Conservation (phyloP, 2,888 invertebrate genomes). For the Argynnis bischoffii region DNA sequence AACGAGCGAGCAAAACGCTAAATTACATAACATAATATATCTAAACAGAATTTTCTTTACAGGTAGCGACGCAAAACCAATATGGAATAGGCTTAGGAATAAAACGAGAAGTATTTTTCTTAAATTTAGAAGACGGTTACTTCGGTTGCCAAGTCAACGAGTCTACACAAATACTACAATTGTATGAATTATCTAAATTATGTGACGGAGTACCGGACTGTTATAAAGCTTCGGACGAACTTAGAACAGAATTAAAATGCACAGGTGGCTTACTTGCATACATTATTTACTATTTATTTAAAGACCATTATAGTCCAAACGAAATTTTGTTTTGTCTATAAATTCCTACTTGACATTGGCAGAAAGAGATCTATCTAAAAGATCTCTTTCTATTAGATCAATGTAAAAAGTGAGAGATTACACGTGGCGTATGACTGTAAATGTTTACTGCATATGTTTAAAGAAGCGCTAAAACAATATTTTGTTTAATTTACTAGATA, state of each 20-base stretch:
- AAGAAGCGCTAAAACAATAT: no score
- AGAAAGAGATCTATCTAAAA: no score
- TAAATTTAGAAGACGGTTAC: constrained; percentile 98
- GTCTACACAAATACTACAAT: constrained; percentile 96
- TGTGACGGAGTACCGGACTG: constrained; percentile 96
- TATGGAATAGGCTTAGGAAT: constrained; percentile 91
- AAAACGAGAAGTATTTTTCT: constrained; percentile 96
- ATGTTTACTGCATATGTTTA: no score
- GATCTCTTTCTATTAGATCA: no score
- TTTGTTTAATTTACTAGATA: no score
- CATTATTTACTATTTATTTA: neutral
- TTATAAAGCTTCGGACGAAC: constrained; percentile 95
- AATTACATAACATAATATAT: neutral
- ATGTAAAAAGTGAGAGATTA: no score
- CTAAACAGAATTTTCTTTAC: constrained; percentile 50
- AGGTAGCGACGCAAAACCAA: constrained; percentile 89
- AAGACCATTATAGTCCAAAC: no score
- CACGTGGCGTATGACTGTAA: no score
- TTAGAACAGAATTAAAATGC: constrained; percentile 94
- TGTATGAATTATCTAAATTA: constrained; percentile 96
- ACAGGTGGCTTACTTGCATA: constrained; percentile 85
- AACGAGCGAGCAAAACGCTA: no score
- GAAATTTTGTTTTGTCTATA: no score
- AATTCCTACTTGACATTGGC: no score
- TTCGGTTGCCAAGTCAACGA: constrained; percentile 99